Base-by-base conservation (phyloP, 2,888 invertebrate species). In the Mesoligia furuncula region DNA sequence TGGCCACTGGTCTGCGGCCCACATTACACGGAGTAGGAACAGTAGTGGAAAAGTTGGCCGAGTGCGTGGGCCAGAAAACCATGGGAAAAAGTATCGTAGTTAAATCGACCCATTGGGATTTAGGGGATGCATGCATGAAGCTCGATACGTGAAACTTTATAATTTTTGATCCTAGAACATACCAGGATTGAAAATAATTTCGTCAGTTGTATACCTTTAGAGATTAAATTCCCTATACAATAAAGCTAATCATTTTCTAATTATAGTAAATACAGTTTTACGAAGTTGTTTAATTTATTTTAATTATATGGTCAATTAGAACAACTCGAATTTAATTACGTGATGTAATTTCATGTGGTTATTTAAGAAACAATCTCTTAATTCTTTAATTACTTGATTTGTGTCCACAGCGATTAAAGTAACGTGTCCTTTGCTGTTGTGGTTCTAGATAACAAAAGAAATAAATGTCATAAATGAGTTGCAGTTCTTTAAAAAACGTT, bases 221-320 rank as follows among this genome's bases (percentile, higher is more conserved):
- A 62, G 20, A 36, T 62, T 1, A 9, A 31, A 2, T 59, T 15
- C 4, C 9, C 0, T 61, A 9, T 4, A 20, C 11, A 48, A 48
- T 36, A 6, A 42, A 31, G 20, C 20, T 5, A 36, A 69, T 36
- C 5, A 54, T 72, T 61, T 64, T 54, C 31, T 69, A 45, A 79
- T 54, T 11, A 78, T 17, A 2, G 4, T 42, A 17, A 48, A n/a
- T 31, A 11, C 67, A 3, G 31, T 51, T 42, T 2, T 36, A 24
- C 1, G 1, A 61, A 27, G 54, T 39, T 64, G 39, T 64, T 27
- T n/a, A 6, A n/a, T 51, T 27, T 7, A 42, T 39, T 81, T 17
- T 24, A 61, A 79, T 79, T 76, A 48, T 2, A 66, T 45, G 79
- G 65, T 57, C n/a, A 65, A 74, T 65, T 65, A 27, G 42, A 81